phyloP scores from a whole-genome alignment of 1,140 invertebrate genomes.

The Procambarus virginalis region DNA sequence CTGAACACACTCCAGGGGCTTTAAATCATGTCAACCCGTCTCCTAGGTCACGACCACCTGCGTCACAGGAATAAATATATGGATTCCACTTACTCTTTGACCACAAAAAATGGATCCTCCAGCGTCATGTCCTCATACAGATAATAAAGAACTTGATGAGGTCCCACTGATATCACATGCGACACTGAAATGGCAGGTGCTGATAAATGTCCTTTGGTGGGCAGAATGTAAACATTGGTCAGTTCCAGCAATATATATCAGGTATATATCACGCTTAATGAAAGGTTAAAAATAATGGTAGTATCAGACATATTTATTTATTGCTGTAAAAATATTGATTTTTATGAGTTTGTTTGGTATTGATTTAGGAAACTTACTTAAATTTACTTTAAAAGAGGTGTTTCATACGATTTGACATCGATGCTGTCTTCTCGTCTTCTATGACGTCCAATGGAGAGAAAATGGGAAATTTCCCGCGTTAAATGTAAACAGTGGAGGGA shows the following conservation, averaged over 20 bases:
- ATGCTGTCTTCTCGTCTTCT: not conserved
- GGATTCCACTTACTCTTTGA: conserved; percentile 88
- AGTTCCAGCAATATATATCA: conserved; percentile 34
- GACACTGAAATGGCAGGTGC: conserved; percentile 39
- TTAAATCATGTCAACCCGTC: too few species aligned
- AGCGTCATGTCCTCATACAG: conserved; percentile 84
- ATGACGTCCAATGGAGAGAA: not conserved
- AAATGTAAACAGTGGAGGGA: not conserved
- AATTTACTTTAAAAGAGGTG: not conserved
- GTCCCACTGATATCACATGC: conserved; percentile 48
- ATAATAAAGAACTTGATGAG: conserved; percentile 38
- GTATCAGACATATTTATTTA: too few species aligned
- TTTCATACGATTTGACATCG: not conserved
- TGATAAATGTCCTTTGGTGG: conserved; percentile 23
- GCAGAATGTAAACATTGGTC: conserved; percentile 60
- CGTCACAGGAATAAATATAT: conserved; percentile 7
- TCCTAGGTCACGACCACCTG: not conserved
- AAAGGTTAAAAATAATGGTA: not conserved
- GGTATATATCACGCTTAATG: not conserved
- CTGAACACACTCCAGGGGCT: too few species aligned
- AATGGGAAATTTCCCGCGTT: conserved; percentile 8
- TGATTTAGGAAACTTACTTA: not conserved
- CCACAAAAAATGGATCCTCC: conserved; percentile 96
- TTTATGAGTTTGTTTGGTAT: too few species aligned
- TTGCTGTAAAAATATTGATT: too few species aligned